Conservation (phyloP, 2,888 invertebrate species). For the Rambutsinella grinnellia region DNA sequence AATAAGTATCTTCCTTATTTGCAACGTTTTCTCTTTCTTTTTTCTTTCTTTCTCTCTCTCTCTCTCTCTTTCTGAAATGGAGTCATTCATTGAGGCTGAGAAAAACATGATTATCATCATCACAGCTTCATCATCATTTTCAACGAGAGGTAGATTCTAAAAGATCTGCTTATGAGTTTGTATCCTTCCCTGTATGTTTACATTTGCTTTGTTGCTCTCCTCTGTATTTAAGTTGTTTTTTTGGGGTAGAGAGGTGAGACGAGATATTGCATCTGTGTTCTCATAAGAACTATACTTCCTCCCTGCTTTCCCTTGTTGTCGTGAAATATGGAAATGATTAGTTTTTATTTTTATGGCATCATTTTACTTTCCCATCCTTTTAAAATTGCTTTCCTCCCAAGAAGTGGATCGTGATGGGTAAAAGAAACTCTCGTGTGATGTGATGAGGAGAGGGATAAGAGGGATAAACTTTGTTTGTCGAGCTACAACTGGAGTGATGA, state of each 20-base stretch:
- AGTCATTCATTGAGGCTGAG: background rate
- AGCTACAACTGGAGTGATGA: background rate
- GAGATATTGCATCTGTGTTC: too few species aligned
- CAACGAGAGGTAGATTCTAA: background rate
- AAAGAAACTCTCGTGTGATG: too few species aligned
- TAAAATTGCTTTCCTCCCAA: background rate
- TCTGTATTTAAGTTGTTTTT: background rate
- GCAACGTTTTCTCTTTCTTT: conserved; percentile 8
- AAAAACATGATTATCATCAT: background rate
- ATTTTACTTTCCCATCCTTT: background rate
- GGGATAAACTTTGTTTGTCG: background rate
- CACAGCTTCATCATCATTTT: background rate
- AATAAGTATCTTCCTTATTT: background rate
- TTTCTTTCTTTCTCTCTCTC: background rate
- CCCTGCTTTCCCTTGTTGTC: background rate
- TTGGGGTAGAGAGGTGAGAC: background rate
- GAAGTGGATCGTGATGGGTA: too few species aligned
- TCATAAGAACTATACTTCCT: too few species aligned
- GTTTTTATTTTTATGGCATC: background rate
- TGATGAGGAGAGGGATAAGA: too few species aligned
- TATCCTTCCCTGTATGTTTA: too few species aligned
- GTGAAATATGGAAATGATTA: background rate
- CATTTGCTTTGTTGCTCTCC: background rate
- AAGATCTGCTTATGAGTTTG: background rate
- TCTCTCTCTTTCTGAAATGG: conserved; percentile 1